Evolutionary conservation across 2,888 invertebrate species (phyloP), one percentile per base, ranked within the genome.

Genomic region (Sesia bembeciformis): DNA sequence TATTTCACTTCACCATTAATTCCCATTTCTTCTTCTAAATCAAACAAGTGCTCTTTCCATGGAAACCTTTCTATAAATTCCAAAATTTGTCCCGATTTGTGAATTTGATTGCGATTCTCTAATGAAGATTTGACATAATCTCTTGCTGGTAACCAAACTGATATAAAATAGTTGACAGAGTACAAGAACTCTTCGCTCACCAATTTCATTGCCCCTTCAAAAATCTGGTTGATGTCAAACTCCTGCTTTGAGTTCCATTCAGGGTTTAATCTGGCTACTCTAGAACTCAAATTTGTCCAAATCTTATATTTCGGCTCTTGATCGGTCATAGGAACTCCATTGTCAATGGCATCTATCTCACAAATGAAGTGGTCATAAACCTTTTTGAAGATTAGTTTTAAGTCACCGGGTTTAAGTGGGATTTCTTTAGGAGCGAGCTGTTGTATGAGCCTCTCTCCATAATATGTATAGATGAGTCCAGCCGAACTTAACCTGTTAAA

Each of bases 291-390:
- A 76, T 94, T 91, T 0, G 98, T 96, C 1, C 91, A 91, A n/a
- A 98, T 95, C 59, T 91, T 91, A 75, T 97, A 98, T 40, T 83
- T 87, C 0, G 94, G 93, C 68, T 94, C 93, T 2, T 92, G 94
- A 49, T 93, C 92, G 59, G 92, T 92, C 91, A 96, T 94, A 0
- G 94, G 93, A 0, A 98, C 91, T n/a, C 99, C 99, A 88, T 99
- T 99, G 78, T 99, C 99, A 55, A 98, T 95, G 0, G 95, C 99
- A 85, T 99, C 99, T 57, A 99, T 91, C 90, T 98, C 98, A 84
- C 95, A 94, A 7, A 99, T 93, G 55, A 99, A 95, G 56, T 91
- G 91, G 61, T 95, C 93, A 77, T 99, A 99, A 0, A 99, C 90
- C 74, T 93, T 92, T 59, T 91, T 85, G 67, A 91, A 96, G 7